phyloP scores from a whole-genome alignment of 1,140 invertebrate genomes.

The Dufourea novaeangliae region DNA sequence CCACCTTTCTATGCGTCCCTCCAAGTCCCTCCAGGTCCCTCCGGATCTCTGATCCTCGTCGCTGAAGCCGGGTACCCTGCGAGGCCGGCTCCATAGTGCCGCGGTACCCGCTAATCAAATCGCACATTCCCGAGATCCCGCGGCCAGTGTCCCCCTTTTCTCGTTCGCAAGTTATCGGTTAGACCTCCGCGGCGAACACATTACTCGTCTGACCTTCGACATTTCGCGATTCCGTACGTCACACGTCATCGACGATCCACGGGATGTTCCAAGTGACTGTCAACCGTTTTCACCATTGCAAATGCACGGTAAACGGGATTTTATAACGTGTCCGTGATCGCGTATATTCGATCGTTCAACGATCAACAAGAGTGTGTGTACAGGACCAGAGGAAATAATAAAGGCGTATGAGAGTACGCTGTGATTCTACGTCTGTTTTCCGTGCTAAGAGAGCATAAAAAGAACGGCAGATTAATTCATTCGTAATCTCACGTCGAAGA shows the following conservation, averaged over 20 bases:
- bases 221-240: neutral
- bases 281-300: neutral
- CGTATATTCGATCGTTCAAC: neutral
- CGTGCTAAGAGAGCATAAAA: conserved; percentile 1
- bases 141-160: conserved; percentile 4
- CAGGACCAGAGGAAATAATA: too few species aligned
- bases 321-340: neutral
- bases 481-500: conserved; percentile 4
- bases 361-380: too few species aligned
- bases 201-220: neutral
- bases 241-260: neutral
- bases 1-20: conserved; percentile 62
- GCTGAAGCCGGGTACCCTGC: conserved; percentile 50
- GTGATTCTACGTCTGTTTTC: neutral
- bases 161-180: conserved; percentile 4
- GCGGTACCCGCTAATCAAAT: conserved; percentile 75
- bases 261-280: neutral
- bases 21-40: conserved; percentile 54
- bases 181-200: neutral
- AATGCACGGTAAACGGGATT: neutral
- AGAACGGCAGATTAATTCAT: conserved; percentile 27
- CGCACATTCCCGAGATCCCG: conserved; percentile 64
- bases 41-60: conserved; percentile 40
- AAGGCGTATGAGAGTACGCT: neutral
- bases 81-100: conserved; percentile 72